A percentile compares a stretch with the other conserved stretches of the same genome.
Evolutionary conservation across 1,140 invertebrate genomes (phyloP).

Genomic region (Drosophila ficusphila): DNA sequence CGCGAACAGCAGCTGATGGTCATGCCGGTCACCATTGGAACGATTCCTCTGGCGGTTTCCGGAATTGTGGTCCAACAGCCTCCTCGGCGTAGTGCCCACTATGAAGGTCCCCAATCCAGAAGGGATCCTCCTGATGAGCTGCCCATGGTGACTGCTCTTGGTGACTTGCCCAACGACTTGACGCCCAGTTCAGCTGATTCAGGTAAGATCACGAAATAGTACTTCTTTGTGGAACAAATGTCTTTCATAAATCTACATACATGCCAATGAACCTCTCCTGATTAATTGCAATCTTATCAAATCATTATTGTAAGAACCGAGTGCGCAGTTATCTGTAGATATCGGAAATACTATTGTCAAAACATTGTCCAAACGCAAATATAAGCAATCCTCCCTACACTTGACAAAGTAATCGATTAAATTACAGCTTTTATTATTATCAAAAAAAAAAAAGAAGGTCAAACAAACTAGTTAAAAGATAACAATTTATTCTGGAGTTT

Average conservation of each 20-base stretch:
- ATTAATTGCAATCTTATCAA: slow-evolving; percentile 25
- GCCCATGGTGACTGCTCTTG: slow-evolving; percentile 52
- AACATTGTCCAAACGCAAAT: background rate
- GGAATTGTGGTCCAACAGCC: slow-evolving; percentile 69
- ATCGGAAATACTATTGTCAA: background rate
- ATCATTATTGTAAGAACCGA: background rate
- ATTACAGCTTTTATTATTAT: no score
- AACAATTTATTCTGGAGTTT: no score
- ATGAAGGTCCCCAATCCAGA: slow-evolving; percentile 30
- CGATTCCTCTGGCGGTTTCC: slow-evolving; percentile 84
- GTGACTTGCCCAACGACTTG: slow-evolving; percentile 29
- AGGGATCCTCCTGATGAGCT: slow-evolving; percentile 39
- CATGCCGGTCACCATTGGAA: slow-evolving; percentile 86
- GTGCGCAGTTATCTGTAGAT: background rate
- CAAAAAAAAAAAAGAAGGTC: no score
- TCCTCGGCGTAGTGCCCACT: slow-evolving; percentile 57
- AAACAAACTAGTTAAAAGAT: no score
- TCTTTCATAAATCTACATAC: background rate
- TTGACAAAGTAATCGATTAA: background rate
- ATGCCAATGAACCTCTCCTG: background rate
- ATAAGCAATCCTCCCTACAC: background rate
- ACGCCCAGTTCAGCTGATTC: slow-evolving; percentile 34
- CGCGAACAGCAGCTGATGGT: slow-evolving; percentile 85
- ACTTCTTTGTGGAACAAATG: background rate
- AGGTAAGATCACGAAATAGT: slow-evolving; percentile 39